Conservation (phyloP, 1,140 invertebrate genomes). For the Watersipora subatra region DNA sequence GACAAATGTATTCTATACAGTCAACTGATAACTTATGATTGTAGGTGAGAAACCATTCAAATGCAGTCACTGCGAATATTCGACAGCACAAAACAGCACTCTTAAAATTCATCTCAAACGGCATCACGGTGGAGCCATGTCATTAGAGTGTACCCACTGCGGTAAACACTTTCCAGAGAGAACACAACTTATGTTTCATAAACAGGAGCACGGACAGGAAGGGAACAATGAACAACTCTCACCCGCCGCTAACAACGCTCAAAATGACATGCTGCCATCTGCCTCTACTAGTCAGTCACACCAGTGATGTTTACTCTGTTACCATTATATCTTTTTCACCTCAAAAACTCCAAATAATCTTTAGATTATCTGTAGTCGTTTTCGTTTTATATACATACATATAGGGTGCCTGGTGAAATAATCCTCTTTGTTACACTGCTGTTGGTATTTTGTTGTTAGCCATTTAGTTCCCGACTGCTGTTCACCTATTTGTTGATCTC, state of each 20-base stretch:
- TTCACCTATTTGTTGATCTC: no score
- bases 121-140: constrained; percentile 21
- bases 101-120: constrained; percentile 36
- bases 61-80: constrained; percentile 38
- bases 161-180: constrained; percentile 17
- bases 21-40: no score
- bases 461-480: not conserved
- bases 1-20: no score
- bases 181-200: constrained; percentile 14
- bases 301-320: not conserved
- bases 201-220: constrained; percentile 11
- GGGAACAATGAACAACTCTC: not conserved
- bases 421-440: no score
- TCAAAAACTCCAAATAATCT: not conserved
- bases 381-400: not conserved
- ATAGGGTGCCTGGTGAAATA: not conserved
- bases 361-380: not conserved
- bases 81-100: constrained; percentile 39
- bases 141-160: constrained; percentile 13
- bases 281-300: not conserved
- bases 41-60: constrained; percentile 40
- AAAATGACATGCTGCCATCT: not conserved
- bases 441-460: no score
- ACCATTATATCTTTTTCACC: not conserved
- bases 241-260: not conserved